phyloP scores from a whole-genome alignment of 2,797 vertebrate genomes.

The Artibeus jamaicensis region DNA sequence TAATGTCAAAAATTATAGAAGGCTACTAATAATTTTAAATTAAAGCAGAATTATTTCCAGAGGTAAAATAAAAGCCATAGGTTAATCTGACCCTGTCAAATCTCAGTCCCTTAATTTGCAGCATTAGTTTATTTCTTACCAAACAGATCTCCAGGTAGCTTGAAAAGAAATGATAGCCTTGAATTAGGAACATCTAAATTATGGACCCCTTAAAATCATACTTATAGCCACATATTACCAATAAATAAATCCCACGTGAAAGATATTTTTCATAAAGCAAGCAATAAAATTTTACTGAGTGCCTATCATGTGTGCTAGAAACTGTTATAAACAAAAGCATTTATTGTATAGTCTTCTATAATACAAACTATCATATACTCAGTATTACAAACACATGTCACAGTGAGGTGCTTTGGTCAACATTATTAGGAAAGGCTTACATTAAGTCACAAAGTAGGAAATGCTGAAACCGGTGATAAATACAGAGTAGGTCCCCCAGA shows the following conservation, averaged over 20 bases:
- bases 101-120: constrained; percentile 31
- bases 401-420: background rate
- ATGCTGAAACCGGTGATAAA: background rate
- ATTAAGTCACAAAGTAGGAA: background rate
- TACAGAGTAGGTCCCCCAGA: background rate
- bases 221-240: background rate
- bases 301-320: background rate
- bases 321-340: background rate
- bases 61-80: constrained; percentile 27
- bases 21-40: constrained; percentile 37
- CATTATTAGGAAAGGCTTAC: background rate
- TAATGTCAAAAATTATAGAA: constrained; percentile 1
- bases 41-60: constrained; percentile 36
- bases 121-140: constrained; percentile 26
- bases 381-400: background rate
- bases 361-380: background rate
- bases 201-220: constrained; percentile 13
- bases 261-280: constrained; percentile 24
- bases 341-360: background rate
- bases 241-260: constrained; percentile 18
- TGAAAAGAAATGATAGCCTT: constrained; percentile 59
- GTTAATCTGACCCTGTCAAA: constrained; percentile 47
- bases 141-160: constrained; percentile 24
- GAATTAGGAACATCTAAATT: constrained; percentile 46
- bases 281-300: background rate